Conservation (phyloP, 2,888 invertebrate species). For the Cotesia congregata region DNA sequence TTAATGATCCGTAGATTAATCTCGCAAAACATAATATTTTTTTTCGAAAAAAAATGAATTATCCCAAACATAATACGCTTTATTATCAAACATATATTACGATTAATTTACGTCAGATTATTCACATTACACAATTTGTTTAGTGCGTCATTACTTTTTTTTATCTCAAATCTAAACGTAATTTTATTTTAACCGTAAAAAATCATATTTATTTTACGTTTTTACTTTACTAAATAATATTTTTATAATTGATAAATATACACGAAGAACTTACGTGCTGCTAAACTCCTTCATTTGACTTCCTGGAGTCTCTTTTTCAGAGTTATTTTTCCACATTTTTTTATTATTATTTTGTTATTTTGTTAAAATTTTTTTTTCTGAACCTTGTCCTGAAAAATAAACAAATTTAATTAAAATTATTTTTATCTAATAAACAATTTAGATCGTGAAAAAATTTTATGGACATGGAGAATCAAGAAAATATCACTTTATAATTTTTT, state of each 20-base stretch:
- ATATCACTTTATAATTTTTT: too few relatives aligned
- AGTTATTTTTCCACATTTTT: conserved; percentile 51
- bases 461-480: too few relatives aligned
- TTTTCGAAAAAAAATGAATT: conserved; percentile 31
- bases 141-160: background rate
- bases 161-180: background rate
- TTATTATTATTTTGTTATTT: conserved; percentile 15
- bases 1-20: too few relatives aligned
- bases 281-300: conserved; percentile 63
- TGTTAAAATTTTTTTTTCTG: conserved; percentile 22
- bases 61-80: background rate
- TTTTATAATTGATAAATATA: conserved; percentile 23
- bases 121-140: background rate
- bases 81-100: background rate
- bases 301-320: conserved; percentile 49
- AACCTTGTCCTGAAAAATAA: background rate
- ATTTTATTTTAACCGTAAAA: background rate
- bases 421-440: conserved; percentile 6
- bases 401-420: conserved; percentile 7
- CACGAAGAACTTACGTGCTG: conserved; percentile 59
- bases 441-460: too few relatives aligned
- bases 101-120: background rate
- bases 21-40: too few relatives aligned
- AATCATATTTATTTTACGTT: background rate
- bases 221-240: background rate